Percentiles rank a stretch among this genome's conserved stretches.
Conservation (phyloP, 2,888 invertebrate genomes). For the Lasius platythorax region DNA sequence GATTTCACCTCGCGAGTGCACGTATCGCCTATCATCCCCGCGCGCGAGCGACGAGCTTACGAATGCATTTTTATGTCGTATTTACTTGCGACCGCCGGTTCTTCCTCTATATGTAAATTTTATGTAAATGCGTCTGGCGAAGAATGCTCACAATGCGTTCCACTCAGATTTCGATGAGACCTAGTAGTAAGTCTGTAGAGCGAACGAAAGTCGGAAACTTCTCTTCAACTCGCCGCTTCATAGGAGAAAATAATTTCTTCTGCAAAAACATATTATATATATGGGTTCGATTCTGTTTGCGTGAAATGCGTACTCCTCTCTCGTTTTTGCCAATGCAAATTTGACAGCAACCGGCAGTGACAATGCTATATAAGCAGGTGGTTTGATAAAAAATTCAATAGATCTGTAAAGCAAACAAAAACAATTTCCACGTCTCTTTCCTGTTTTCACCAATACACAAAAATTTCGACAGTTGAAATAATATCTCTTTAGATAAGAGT, state of each 20-base stretch:
- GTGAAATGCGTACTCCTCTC: neutral
- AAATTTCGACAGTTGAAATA: neutral
- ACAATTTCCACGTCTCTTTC: neutral
- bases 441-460: neutral
- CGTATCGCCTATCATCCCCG: conserved; percentile 61
- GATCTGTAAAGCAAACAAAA: conserved; percentile 7
- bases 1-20: conserved; percentile 56
- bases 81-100: conserved; percentile 45
- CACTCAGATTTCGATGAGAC: neutral
- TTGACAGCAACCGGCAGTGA: neutral
- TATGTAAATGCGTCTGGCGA: neutral
- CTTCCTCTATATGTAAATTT: conserved; percentile 46
- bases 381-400: neutral
- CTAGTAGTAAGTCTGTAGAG: neutral
- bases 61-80: conserved; percentile 46
- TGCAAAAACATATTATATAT: neutral
- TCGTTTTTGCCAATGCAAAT: neutral
- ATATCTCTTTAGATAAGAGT: neutral
- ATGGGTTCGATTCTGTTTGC: neutral
- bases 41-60: conserved; percentile 39
- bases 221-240: neutral
- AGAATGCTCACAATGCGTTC: neutral
- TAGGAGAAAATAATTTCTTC: neutral
- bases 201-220: neutral
- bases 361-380: neutral